Base-by-base conservation (phyloP, 92 coral and sea anemone species). In the Desmophyllum pertusum region DNA sequence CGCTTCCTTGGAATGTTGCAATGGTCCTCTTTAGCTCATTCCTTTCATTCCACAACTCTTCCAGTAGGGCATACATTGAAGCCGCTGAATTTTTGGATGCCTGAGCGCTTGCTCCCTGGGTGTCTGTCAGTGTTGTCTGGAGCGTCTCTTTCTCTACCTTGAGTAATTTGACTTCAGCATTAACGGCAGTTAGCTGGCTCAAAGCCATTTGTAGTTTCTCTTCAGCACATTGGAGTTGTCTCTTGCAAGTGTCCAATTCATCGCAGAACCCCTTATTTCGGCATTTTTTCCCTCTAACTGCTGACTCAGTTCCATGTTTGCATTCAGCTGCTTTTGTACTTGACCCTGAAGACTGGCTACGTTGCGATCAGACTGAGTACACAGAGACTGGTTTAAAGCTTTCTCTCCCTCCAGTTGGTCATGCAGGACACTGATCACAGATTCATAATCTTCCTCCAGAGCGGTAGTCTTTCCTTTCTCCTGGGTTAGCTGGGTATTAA, bases 391-490 rank as follows among this genome's bases (percentile, higher is more conserved):
- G 79, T 94, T 96, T 72, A 96, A 67, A 15, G 99, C 98, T 68
- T 92, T 89, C 65, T 94, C 98, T 8, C 94, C 98, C 45, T 96
- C 92, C 21, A 96, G 90, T 79, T 96, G 99, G n/a, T 94, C 86
- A 69, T 94, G 96, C 36, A 96, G 70, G 4, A 84, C 91, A 62
- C 96, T 78, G 41, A 94, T 46, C 0, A 88, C 91, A 65, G 89
- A 84, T 72, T 96, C 97, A 40, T 92, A 92, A 66, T 92, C 98
- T 88, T 94, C 91, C 45, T 90, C 98, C 33, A 88, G 71, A 2
- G 95, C 96, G 39, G 85, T 46, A 55, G 80, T 82, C 83, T 84
- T 92, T 40, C 90, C 98, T 73, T 76, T 89, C 88, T 94, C 97
- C 17, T 25, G 65, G 8, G 81, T 87, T 2, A 87, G 80, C 78